Percentiles rank a stretch among this genome's conserved stretches.
phyloP scores from a whole-genome alignment of 2,888 invertebrate genomes.

The Aethes cnicana region DNA sequence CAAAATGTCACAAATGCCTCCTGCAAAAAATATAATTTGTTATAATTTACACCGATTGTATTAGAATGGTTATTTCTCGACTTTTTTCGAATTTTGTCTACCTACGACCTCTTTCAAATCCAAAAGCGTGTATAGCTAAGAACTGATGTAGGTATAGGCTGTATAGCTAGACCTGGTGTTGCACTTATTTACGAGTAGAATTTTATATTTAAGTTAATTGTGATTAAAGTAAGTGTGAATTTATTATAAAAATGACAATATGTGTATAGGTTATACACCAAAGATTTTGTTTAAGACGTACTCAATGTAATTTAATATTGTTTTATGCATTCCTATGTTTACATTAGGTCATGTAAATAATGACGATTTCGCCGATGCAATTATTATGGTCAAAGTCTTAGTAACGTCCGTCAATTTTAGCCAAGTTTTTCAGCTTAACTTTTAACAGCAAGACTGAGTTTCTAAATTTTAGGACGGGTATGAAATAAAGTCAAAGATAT shows the following conservation, averaged over 20 bases:
- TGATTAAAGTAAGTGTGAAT: slow-evolving; percentile 42
- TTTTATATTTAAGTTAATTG: slow-evolving; percentile 36
- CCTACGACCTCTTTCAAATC: not conserved
- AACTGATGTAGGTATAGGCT: slow-evolving; percentile 22
- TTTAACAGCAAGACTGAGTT: slow-evolving; percentile 26
- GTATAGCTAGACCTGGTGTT: slow-evolving; percentile 41
- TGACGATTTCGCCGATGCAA: slow-evolving; percentile 7
- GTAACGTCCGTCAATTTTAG: slow-evolving; percentile 26
- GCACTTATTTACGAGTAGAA: slow-evolving; percentile 38
- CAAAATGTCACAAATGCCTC: no score
- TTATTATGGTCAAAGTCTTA: slow-evolving; percentile 13
- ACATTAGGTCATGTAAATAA: slow-evolving; percentile 20
- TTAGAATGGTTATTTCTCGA: not conserved
- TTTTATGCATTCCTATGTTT: slow-evolving; percentile 20
- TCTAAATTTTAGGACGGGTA: slow-evolving; percentile 14
- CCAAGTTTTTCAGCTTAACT: not conserved
- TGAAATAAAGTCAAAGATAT: no score
- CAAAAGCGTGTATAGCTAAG: slow-evolving; percentile 6
- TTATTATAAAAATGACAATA: slow-evolving; percentile 52
- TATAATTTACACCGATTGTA: not conserved
- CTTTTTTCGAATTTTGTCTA: not conserved
- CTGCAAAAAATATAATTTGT: no score
- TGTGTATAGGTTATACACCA: slow-evolving; percentile 51
- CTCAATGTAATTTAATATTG: not conserved
- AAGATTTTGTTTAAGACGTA: slow-evolving; percentile 31